Base-by-base conservation (phyloP, 2,888 invertebrate species). In the Lepidocyrtoides sp. region DNA sequence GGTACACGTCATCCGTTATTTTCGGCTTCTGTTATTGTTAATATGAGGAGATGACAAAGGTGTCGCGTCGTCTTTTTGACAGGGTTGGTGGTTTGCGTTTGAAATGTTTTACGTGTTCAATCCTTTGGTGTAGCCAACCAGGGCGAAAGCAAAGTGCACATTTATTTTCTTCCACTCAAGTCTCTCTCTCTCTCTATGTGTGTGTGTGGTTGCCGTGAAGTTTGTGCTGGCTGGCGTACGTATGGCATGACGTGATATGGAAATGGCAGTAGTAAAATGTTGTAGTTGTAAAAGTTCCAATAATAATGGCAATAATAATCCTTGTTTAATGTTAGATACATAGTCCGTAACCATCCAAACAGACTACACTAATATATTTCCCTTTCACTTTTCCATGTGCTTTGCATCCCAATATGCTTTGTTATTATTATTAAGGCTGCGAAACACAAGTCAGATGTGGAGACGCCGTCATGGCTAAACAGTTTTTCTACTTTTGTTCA, bases 211-310 rank as follows among this genome's bases (percentile, higher is more conserved):
- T 23, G 20, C 17, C 14, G 36, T 69, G 41, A 20, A 69, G 69
- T 72, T 41, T 2, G 26, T 77, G n/a, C n/a, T n/a, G n/a, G n/a
- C n/a, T n/a, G n/a, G n/a, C n/a, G n/a, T n/a, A n/a, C n/a, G n/a
- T n/a, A n/a, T n/a, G 77, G 54, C 77, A 51, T 60, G 79, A 54
- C 60, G 32, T 81, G 81, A 81, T 81, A 81, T 60, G 81, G 26
- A 57, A 81, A 81, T 81, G 81, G 57, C 81, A 60, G 57, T 32
- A 51, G 48, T 32, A n/a, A 4, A 48, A 10, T 2, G 4, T 54
- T 4, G 54, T 54, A 54, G 32, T 26, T 29, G 63, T 17, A 0
- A 10, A 5, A 17, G 57, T 26, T 23, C 5, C 12, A 17, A 17
- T 54, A 7, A 1, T 14, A 5, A 17, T 36, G 41, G 44, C 36